phyloP scores from a whole-genome alignment of 2,888 invertebrate genomes.

The Agrypnus murinus region DNA sequence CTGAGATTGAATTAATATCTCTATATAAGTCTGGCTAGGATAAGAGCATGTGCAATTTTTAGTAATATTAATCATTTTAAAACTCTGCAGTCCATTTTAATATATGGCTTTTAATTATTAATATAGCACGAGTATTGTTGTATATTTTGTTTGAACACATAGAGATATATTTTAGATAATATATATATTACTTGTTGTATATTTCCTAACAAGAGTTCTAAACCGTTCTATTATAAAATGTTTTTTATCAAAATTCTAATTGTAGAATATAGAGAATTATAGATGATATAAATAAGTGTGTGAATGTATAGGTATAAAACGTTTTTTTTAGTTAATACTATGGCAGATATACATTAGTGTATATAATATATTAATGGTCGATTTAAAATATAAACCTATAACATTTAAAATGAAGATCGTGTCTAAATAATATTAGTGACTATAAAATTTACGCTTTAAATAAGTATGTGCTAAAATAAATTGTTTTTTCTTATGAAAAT shows the following conservation, averaged over 20 bases:
- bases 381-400: slow-evolving; percentile 5
- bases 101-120: slow-evolving; percentile 26
- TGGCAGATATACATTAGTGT: too few relatives aligned
- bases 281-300: not conserved
- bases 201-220: slow-evolving; percentile 39
- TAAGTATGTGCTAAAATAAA: slow-evolving; percentile 6
- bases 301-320: not conserved
- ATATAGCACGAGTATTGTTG: slow-evolving; percentile 40
- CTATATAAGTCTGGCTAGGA: too few relatives aligned
- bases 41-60: slow-evolving; percentile 17
- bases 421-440: not conserved
- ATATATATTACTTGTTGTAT: slow-evolving; percentile 37
- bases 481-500: slow-evolving; percentile 13
- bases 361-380: slow-evolving; percentile 7
- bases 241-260: slow-evolving; percentile 27
- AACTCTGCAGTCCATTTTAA: slow-evolving; percentile 41
- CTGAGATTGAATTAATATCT: too few relatives aligned
- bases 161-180: slow-evolving; percentile 46
- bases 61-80: slow-evolving; percentile 6
- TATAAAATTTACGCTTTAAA: slow-evolving; percentile 15
- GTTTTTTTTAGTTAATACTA: not conserved
- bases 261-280: slow-evolving; percentile 17
- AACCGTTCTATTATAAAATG: slow-evolving; percentile 34
- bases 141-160: slow-evolving; percentile 38
- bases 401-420: not conserved